Evolutionary conservation across 2,113 vertebrate species (phyloP).

Genomic region (Ariopsis seemanni): DNA sequence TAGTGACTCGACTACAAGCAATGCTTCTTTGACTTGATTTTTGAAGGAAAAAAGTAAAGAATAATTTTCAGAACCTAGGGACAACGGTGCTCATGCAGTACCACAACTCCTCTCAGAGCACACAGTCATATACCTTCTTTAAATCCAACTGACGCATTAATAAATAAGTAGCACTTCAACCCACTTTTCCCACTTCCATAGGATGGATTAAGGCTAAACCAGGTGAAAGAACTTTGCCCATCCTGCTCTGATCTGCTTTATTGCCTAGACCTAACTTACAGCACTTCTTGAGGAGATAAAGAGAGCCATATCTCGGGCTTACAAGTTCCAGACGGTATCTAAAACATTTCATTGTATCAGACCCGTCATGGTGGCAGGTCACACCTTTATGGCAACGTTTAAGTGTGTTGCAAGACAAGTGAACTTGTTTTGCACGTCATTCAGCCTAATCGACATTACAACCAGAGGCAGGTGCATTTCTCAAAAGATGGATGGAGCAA

Average conservation of each 20-base stretch:
- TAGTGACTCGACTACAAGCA: too few species aligned
- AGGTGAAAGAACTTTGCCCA: background rate
- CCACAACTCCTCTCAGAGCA: too few species aligned
- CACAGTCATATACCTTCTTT: too few species aligned
- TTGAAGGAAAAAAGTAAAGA: too few species aligned
- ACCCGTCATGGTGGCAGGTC: background rate
- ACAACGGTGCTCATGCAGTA: too few species aligned
- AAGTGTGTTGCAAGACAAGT: background rate
- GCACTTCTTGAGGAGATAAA: background rate
- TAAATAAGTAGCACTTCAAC: background rate
- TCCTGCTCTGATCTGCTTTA: background rate
- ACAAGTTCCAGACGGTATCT: background rate
- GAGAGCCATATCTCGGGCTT: background rate
- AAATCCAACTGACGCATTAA: background rate
- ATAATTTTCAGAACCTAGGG: too few species aligned
- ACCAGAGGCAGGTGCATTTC: background rate
- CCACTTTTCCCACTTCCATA: background rate
- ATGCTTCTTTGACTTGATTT: too few species aligned
- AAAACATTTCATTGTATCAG: background rate
- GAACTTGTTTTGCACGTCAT: constrained; percentile 34
- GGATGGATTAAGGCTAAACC: background rate
- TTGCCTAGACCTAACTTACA: too few species aligned
- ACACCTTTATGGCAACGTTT: background rate
- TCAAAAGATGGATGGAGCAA: background rate
- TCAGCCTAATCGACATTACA: background rate